Percentiles rank a stretch among this genome's conserved stretches.
These are phyloP conservation scores for Channa argus DNA, from an alignment of 2,113 vertebrate species.

Conservation along the genomic window DNA sequence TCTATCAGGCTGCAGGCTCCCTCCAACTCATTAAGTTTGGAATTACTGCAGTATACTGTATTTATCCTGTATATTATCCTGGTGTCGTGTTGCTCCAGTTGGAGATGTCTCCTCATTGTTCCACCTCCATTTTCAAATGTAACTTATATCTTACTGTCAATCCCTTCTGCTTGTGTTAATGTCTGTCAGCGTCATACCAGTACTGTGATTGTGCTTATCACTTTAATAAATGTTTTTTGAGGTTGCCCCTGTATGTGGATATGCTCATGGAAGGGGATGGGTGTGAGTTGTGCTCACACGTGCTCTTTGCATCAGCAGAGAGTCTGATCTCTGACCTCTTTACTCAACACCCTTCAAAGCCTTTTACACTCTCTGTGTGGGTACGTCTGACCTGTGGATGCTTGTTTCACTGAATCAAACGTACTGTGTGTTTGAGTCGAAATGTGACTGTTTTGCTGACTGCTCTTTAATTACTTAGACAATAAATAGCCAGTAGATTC, in stretches of 20 bases:
- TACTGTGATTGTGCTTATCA: constrained; percentile 28
- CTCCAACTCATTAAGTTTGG: background rate
- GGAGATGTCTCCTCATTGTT: constrained; percentile 23
- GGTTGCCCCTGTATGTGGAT: constrained; percentile 36
- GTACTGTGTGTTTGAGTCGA: constrained; percentile 22
- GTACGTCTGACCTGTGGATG: constrained; percentile 27
- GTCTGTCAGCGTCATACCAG: constrained; percentile 3
- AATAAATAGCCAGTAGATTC: constrained; percentile 8
- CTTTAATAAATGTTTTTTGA: constrained; percentile 24
- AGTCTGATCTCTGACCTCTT: constrained; percentile 63
- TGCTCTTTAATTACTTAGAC: constrained; percentile 31
- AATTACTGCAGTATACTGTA: constrained; percentile 17
- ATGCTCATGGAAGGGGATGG: constrained; percentile 26
- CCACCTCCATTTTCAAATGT: constrained; percentile 38
- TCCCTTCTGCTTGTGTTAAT: constrained; percentile 8
- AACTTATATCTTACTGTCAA: constrained; percentile 29
- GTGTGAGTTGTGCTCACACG: constrained; percentile 44
- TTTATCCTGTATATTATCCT: constrained; percentile 39
- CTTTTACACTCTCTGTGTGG: constrained; percentile 32
- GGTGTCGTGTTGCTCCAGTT: constrained; percentile 44
- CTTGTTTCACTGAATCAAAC: constrained; percentile 29
- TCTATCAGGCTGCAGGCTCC: constrained; percentile 6
- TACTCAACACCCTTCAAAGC: constrained; percentile 65
- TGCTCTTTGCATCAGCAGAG: constrained; percentile 63
- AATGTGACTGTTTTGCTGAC: constrained; percentile 26